Conservation (phyloP, 2,113 vertebrate species). For the Carassius gibelio region DNA sequence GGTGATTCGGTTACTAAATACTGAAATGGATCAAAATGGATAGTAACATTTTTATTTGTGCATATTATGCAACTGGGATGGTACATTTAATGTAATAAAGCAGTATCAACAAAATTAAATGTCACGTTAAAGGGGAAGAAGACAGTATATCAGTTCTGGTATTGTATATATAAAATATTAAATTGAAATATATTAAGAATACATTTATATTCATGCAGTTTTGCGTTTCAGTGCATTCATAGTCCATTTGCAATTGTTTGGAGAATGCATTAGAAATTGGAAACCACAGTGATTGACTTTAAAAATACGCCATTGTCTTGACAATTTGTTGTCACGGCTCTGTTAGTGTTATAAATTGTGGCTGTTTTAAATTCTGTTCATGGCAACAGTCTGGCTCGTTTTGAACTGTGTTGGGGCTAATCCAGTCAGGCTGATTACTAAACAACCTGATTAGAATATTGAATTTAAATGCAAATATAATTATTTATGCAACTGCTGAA, state of each 20-base stretch:
- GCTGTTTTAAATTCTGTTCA: background rate
- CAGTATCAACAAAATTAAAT: background rate
- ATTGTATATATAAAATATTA: background rate
- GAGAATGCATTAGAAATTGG: background rate
- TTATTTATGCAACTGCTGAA: slow-evolving; percentile 1
- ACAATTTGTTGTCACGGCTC: background rate
- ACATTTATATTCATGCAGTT: background rate
- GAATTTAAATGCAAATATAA: background rate
- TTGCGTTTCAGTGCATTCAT: background rate
- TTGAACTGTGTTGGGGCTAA: slow-evolving; percentile 13
- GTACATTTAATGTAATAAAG: background rate
- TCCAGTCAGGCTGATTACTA: background rate
- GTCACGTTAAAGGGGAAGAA: background rate
- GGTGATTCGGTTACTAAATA: background rate
- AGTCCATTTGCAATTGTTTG: background rate
- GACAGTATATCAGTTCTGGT: background rate
- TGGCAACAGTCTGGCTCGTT: background rate
- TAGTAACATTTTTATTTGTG: background rate
- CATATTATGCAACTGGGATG: background rate
- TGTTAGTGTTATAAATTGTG: background rate
- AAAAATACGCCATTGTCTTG: background rate
- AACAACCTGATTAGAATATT: background rate
- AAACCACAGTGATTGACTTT: background rate
- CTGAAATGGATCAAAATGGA: background rate
- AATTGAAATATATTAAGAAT: background rate